Conservation (phyloP, 2,888 invertebrate genomes). For the Apantesis nais region DNA sequence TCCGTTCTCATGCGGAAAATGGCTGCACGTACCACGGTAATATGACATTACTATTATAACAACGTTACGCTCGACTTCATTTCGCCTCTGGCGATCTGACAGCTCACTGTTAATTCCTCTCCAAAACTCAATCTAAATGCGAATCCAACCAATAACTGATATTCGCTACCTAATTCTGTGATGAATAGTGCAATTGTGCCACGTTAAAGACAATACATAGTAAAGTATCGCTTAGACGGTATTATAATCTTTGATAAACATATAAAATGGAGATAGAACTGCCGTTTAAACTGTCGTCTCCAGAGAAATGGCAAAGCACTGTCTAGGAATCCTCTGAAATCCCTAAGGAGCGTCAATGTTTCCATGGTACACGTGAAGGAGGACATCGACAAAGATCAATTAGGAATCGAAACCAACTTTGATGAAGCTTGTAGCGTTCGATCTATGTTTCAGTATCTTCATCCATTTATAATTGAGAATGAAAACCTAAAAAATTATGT, state of each 20-base stretch:
- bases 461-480: background rate
- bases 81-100: slow-evolving; percentile 68
- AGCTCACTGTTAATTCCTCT: slow-evolving; percentile 64
- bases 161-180: slow-evolving; percentile 5
- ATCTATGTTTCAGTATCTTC: background rate
- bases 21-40: slow-evolving; percentile 71
- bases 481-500: too few relatives aligned
- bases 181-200: slow-evolving; percentile 16
- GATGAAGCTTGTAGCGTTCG: slow-evolving; percentile 43
- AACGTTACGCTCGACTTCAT: slow-evolving; percentile 82
- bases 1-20: slow-evolving; percentile 70
- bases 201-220: slow-evolving; percentile 3
- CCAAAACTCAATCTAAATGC: slow-evolving; percentile 52
- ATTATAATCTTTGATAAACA: slow-evolving; percentile 50
- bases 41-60: slow-evolving; percentile 80
- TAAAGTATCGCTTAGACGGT: slow-evolving; percentile 41
- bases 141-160: slow-evolving; percentile 19
- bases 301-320: slow-evolving; percentile 57
- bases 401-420: slow-evolving; percentile 59
- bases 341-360: slow-evolving; percentile 70
- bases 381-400: slow-evolving; percentile 73
- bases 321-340: slow-evolving; percentile 73
- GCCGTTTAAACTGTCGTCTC: slow-evolving; percentile 54
- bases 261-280: slow-evolving; percentile 55
- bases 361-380: slow-evolving; percentile 68